These are phyloP conservation scores for Leucoptera coffeella DNA, from an alignment of 2,888 invertebrate species.

Conservation along the genomic window DNA sequence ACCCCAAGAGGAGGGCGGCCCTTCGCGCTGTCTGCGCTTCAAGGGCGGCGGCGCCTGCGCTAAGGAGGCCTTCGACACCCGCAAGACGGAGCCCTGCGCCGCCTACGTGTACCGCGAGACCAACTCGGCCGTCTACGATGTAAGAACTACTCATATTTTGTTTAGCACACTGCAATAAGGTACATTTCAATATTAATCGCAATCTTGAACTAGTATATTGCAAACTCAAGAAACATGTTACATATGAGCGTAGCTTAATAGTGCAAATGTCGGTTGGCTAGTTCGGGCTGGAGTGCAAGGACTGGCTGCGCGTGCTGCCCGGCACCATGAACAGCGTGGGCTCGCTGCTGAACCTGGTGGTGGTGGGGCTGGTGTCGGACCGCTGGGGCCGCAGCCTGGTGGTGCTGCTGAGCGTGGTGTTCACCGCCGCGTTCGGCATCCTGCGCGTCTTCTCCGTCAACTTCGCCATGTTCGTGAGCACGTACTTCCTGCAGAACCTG, in stretches of 20 bases:
- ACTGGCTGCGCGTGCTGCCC: constrained; percentile 59
- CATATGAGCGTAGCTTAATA: background rate
- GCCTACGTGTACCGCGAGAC: constrained; percentile 3
- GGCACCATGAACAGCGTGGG: constrained; percentile 61
- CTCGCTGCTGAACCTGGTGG: constrained; percentile 54
- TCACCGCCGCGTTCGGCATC: constrained; percentile 24
- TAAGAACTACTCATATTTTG: too few relatives aligned
- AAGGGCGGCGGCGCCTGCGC: too few relatives aligned
- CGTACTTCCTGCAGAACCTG: constrained; percentile 33
- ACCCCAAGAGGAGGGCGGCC: constrained; percentile 14
- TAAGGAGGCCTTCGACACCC: constrained; percentile 17
- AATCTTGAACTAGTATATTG: background rate
- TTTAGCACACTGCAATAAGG: too few relatives aligned
- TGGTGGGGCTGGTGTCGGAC: constrained; percentile 59
- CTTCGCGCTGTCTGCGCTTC: constrained; percentile 15
- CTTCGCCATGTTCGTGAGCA: constrained; percentile 29
- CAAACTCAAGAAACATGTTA: too few relatives aligned
- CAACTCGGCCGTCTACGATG: constrained; percentile 4
- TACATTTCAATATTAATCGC: too few relatives aligned
- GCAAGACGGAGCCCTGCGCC: constrained; percentile 9
- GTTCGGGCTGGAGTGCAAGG: constrained; percentile 52
- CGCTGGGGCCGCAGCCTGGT: constrained; percentile 33
- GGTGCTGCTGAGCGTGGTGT: constrained; percentile 18
- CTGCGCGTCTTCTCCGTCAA: constrained; percentile 26
- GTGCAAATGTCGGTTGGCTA: constrained; percentile 13